phyloP scores from a whole-genome alignment of 2,113 vertebrate genomes.

The Hydrolagus affinis region DNA sequence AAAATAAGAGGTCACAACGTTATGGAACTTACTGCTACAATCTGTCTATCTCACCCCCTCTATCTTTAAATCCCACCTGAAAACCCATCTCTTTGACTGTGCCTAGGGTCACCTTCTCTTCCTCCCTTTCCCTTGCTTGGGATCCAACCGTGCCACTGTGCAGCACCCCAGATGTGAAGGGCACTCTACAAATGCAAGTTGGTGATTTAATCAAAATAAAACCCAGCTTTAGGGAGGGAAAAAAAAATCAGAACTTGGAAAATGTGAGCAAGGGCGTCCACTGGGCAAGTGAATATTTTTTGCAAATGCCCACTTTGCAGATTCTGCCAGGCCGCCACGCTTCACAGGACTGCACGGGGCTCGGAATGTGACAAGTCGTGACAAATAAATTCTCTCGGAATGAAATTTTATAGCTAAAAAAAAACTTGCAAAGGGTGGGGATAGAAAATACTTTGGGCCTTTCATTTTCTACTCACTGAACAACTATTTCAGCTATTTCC shows the following conservation, averaged over 20 bases:
- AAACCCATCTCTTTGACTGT: no score
- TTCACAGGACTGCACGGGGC: background rate
- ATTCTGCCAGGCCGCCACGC: background rate
- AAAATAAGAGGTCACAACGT: no score
- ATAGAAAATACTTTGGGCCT: background rate
- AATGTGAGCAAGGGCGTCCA: background rate
- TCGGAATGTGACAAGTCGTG: background rate
- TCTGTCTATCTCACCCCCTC: no score
- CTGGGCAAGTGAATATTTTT: background rate
- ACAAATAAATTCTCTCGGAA: background rate
- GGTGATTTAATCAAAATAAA: background rate
- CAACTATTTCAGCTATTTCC: background rate
- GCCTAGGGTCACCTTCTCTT: no score
- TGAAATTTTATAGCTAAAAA: background rate
- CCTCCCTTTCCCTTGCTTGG: no score
- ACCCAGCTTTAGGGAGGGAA: background rate
- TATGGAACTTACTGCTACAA: no score
- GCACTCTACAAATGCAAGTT: background rate
- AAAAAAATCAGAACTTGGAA: background rate
- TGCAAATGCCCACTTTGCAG: background rate
- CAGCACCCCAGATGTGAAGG: no score
- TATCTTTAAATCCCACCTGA: no score
- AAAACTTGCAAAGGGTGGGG: background rate
- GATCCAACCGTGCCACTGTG: no score
- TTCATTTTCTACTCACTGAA: background rate